These are phyloP conservation scores for Fissipunctia ypsillon DNA, from an alignment of 2,888 invertebrate species.

Conservation along the genomic window DNA sequence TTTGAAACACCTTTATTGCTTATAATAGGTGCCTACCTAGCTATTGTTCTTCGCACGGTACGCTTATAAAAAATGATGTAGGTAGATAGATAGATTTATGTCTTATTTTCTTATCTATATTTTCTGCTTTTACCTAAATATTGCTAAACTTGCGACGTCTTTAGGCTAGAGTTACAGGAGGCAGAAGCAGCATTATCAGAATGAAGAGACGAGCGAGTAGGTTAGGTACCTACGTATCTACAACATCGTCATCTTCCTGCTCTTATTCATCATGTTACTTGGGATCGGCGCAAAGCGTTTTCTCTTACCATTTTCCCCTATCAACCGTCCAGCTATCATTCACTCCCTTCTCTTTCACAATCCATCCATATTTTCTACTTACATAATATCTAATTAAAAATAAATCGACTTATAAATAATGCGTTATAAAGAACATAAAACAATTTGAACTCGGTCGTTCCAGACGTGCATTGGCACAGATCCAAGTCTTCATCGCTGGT, in stretches of 20 bases:
- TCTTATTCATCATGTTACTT: no score
- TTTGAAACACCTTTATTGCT: slow-evolving; percentile 13
- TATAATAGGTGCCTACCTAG: background rate
- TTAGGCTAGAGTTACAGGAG: background rate
- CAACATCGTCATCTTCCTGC: no score
- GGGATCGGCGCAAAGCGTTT: no score
- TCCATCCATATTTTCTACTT: no score
- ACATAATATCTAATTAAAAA: slow-evolving; percentile 45
- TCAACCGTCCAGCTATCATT: no score
- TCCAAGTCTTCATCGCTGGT: slow-evolving; percentile 65
- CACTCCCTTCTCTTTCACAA: no score
- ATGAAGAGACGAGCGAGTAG: background rate
- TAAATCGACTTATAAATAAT: slow-evolving; percentile 51
- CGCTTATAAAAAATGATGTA: background rate
- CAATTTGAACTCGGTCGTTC: slow-evolving; percentile 44
- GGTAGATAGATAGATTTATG: background rate
- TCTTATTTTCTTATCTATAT: no score
- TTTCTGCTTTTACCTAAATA: background rate
- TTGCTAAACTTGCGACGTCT: background rate
- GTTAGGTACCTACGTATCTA: background rate
- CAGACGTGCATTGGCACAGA: slow-evolving; percentile 68
- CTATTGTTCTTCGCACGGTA: background rate
- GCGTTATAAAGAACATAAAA: slow-evolving; percentile 58
- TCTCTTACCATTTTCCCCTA: no score
- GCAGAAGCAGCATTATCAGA: background rate